These are phyloP conservation scores for Prorops nasuta DNA, from an alignment of 1,140 invertebrate species.

Conservation along the genomic window DNA sequence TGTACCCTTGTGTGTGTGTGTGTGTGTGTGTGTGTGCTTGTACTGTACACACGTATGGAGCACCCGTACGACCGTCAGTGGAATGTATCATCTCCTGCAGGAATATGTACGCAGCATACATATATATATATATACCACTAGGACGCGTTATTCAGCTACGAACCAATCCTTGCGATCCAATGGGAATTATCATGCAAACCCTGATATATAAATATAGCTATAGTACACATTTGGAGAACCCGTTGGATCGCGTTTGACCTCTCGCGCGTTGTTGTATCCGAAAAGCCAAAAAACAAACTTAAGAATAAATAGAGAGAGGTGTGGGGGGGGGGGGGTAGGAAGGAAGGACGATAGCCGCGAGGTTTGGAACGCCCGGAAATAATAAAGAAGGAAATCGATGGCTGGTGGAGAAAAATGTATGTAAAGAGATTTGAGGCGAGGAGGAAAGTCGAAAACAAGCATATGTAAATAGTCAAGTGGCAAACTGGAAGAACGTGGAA, in stretches of 20 bases:
- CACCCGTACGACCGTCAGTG: slow-evolving; percentile 32
- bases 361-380: slow-evolving; percentile 9
- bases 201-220: slow-evolving; percentile 31
- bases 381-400: slow-evolving; percentile 5
- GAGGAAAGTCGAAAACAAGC: slow-evolving; percentile 9
- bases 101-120: slow-evolving; percentile 13
- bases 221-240: too few relatives aligned
- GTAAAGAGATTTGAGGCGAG: slow-evolving; percentile 12
- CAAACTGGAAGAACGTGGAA: slow-evolving; percentile 3
- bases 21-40: slow-evolving; percentile 22
- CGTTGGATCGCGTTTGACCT: too few relatives aligned
- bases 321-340: neutral
- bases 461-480: slow-evolving; percentile 13
- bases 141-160: slow-evolving; percentile 32
- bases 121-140: too few relatives aligned
- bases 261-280: too few relatives aligned
- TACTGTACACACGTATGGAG: slow-evolving; percentile 19
- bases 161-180: slow-evolving; percentile 32
- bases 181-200: slow-evolving; percentile 38
- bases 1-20: too few relatives aligned
- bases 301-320: neutral
- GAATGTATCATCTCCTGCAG: slow-evolving; percentile 37
- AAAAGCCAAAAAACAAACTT: too few relatives aligned
- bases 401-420: slow-evolving; percentile 11
- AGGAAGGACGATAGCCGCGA: neutral